Evolutionary conservation across 53 echinoderm and acorn worm species (phyloP).

Genomic region (Stichopus horrens): DNA sequence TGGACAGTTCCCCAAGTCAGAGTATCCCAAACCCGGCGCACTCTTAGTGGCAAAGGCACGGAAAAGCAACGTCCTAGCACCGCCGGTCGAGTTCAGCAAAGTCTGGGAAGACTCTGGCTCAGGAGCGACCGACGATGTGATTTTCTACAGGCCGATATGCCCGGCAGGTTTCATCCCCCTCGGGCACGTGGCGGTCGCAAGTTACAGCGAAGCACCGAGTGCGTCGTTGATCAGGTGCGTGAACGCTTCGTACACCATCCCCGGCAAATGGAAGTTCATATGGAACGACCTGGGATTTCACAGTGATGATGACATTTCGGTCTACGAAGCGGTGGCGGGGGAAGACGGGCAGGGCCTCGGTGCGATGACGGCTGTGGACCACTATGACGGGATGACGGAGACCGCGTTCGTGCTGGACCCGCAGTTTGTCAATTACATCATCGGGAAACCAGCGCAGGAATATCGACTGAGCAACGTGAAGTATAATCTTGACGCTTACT

Average conservation of each 20-base stretch:
- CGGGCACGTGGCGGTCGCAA: background rate
- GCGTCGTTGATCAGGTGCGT: background rate
- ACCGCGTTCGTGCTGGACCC: background rate
- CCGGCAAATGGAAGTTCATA: background rate
- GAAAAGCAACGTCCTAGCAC: background rate
- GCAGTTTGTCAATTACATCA: background rate
- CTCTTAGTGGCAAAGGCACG: background rate
- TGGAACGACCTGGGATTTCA: background rate
- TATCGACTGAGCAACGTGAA: background rate
- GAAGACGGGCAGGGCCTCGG: slow-evolving; percentile 8
- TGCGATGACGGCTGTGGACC: background rate
- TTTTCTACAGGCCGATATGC: background rate
- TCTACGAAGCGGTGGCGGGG: background rate
- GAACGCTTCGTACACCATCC: background rate
- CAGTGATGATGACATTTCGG: background rate
- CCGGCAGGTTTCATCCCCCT: background rate
- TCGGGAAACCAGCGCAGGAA: background rate
- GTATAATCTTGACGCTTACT: background rate
- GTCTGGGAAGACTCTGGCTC: background rate
- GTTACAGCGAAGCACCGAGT: background rate
- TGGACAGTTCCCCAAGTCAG: background rate
- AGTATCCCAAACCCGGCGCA: background rate
- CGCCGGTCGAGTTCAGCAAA: background rate
- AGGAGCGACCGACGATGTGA: background rate
- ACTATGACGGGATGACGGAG: background rate